Percentiles rank a stretch among this genome's conserved stretches.
These are phyloP conservation scores for Fregata magnificens DNA, from an alignment of 2,113 vertebrate genomes.

Conservation along the genomic window DNA sequence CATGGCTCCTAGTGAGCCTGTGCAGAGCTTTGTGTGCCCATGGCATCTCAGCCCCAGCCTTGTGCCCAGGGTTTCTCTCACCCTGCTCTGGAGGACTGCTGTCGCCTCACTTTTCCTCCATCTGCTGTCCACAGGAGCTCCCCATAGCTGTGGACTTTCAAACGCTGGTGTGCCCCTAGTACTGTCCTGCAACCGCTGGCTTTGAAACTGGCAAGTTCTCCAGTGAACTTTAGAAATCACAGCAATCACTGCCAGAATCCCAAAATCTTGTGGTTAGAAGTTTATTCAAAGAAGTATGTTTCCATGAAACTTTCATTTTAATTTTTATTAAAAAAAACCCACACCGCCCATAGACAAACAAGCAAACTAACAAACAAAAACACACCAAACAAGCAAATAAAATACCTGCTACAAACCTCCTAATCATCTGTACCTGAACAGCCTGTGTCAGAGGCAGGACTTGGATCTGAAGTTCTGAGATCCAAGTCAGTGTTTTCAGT, in stretches of 20 bases:
- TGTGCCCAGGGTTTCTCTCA: background rate
- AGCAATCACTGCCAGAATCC: background rate
- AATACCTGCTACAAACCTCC: background rate
- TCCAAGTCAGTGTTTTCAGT: background rate
- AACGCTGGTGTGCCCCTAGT: background rate
- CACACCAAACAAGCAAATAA: background rate
- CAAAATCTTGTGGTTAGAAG: background rate
- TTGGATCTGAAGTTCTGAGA: background rate
- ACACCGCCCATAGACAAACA: background rate
- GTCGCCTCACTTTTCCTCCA: background rate
- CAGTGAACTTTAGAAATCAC: background rate
- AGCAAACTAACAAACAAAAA: background rate
- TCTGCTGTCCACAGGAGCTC: background rate
- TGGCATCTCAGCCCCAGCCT: background rate
- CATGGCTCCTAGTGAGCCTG: background rate
- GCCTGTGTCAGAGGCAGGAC: background rate
- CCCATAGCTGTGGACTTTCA: background rate
- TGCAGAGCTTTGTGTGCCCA: background rate
- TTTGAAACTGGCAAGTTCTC: background rate
- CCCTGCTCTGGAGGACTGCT: background rate
- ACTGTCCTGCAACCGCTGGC: accelerated
- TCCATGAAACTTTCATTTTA: background rate
- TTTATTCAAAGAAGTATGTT: background rate
- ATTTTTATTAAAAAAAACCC: background rate
- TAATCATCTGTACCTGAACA: background rate